phyloP scores from a whole-genome alignment of 2,888 invertebrate species.

The Habrosyne pyritoides region DNA sequence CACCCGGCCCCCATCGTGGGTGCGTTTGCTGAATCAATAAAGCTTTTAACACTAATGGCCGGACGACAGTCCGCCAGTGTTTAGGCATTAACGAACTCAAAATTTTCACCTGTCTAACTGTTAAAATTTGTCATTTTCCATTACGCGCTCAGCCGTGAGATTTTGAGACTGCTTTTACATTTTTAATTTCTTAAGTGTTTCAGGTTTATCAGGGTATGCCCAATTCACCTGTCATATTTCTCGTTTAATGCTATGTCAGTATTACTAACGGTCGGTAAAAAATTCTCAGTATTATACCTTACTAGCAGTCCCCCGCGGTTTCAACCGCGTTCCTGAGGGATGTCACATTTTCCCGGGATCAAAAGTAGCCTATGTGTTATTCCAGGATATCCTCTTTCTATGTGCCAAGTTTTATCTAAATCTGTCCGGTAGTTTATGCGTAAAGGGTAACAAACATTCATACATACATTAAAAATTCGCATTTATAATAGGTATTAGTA shows the following conservation, averaged over 20 bases:
- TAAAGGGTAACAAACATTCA: too few species aligned
- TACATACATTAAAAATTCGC: too few species aligned
- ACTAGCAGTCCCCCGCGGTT: too few species aligned
- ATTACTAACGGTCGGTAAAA: too few species aligned
- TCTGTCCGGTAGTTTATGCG: too few species aligned
- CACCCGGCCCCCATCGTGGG: conserved; percentile 28
- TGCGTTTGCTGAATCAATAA: conserved; percentile 63
- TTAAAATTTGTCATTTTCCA: conserved; percentile 15
- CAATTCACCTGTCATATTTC: not conserved
- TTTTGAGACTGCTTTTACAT: not conserved
- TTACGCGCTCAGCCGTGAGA: not conserved
- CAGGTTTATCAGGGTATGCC: not conserved
- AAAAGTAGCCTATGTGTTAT: too few species aligned
- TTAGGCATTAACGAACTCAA: conserved; percentile 18
- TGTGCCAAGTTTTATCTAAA: too few species aligned
- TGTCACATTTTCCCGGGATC: too few species aligned
- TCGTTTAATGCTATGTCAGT: not conserved
- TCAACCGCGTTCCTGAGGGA: too few species aligned
- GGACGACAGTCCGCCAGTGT: conserved; percentile 23
- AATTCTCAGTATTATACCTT: too few species aligned
- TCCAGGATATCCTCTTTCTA: too few species aligned
- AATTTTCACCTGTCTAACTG: conserved; percentile 14
- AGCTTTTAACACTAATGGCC: conserved; percentile 64
- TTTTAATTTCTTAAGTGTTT: not conserved
- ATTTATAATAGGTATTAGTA: too few species aligned